These are phyloP conservation scores for Acanthosepion pharaonis DNA, from an alignment of 2,888 invertebrate genomes.

Conservation along the genomic window DNA sequence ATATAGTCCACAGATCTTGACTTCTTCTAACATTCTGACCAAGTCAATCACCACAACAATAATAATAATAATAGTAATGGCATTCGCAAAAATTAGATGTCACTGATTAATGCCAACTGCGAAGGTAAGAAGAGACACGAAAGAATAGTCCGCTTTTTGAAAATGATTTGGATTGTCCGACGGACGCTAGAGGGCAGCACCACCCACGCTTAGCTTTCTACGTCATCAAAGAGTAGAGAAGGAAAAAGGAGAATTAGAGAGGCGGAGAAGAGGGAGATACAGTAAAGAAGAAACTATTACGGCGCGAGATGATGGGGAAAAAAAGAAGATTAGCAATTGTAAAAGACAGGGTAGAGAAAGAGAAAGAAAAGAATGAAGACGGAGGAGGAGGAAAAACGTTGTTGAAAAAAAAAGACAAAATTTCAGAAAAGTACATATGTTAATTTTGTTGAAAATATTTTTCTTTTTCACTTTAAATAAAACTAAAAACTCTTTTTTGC, in stretches of 20 bases:
- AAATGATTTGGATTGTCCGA: neutral
- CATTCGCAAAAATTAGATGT: neutral
- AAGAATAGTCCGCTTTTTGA: neutral
- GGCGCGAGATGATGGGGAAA: neutral
- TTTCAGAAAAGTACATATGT: too few species aligned
- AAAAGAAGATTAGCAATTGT: neutral
- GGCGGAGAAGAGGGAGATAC: neutral
- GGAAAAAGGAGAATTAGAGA: neutral
- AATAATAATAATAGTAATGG: neutral
- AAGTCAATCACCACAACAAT: neutral
- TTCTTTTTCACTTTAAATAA: too few species aligned
- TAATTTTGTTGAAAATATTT: too few species aligned
- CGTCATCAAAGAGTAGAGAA: neutral
- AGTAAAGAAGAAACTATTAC: neutral
- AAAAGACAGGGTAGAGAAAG: neutral
- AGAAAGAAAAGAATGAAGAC: neutral
- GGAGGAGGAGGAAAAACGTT: neutral
- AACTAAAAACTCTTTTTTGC: too few species aligned
- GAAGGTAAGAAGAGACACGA: neutral
- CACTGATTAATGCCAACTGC: neutral
- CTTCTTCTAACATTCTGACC: neutral
- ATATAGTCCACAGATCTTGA: neutral
- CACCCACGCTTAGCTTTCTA: neutral
- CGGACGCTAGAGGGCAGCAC: constrained; percentile 4
- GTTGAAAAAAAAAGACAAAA: too few species aligned